These are phyloP conservation scores for Loriculus beryllinus DNA, from an alignment of 2,797 vertebrate species.

Conservation along the genomic window DNA sequence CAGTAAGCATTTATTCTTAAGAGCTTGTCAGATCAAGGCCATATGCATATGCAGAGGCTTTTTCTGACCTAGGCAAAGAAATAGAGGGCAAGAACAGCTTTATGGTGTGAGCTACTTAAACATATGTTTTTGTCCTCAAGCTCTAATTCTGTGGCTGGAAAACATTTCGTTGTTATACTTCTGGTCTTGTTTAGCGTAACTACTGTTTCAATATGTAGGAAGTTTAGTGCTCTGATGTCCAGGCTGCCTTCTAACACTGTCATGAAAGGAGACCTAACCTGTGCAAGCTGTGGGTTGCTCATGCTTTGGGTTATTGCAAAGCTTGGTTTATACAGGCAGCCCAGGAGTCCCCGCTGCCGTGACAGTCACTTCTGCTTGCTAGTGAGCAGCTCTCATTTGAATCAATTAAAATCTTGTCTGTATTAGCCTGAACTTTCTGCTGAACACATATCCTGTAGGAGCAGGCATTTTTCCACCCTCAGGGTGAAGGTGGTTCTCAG, in stretches of 20 bases:
- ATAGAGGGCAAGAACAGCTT: background rate
- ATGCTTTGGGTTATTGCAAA: background rate
- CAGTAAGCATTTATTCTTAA: background rate
- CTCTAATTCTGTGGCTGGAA: background rate
- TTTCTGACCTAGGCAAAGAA: background rate
- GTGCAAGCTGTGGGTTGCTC: background rate
- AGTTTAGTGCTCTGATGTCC: background rate
- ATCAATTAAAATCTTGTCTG: background rate
- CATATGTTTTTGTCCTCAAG: background rate
- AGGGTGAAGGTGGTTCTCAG: background rate
- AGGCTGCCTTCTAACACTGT: background rate
- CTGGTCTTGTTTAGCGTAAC: background rate
- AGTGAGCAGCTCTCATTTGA: background rate
- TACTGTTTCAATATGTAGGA: background rate
- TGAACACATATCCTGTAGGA: background rate
- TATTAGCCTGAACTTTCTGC: background rate
- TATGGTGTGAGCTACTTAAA: background rate
- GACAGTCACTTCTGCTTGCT: background rate
- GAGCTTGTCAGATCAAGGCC: slow-evolving; percentile 14
- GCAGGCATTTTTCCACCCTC: background rate
- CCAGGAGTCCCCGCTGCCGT: background rate
- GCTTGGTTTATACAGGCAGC: background rate
- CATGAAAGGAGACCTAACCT: background rate
- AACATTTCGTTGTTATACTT: background rate
- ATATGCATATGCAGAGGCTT: background rate